A percentile compares a stretch with the other conserved stretches of the same genome.
Evolutionary conservation across 2,888 invertebrate genomes (phyloP).

Genomic region (Morpho achilles): DNA sequence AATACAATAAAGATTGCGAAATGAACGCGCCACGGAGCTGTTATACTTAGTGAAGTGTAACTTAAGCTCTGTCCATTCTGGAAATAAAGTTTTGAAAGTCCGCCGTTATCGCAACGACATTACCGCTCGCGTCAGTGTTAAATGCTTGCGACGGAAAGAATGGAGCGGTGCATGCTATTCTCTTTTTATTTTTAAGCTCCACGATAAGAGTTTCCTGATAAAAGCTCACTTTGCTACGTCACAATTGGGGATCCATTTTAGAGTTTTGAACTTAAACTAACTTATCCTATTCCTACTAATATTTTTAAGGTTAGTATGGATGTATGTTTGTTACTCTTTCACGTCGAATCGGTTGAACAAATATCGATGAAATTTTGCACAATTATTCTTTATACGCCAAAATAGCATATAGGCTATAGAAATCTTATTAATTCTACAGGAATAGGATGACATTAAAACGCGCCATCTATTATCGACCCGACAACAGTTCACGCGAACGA

Average conservation of each 20-base stretch:
- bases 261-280: background rate
- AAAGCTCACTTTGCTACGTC: slow-evolving; percentile 14
- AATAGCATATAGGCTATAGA: too few relatives aligned
- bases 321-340: too few relatives aligned
- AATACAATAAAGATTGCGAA: slow-evolving; percentile 2
- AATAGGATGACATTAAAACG: too few relatives aligned
- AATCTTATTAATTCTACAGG: too few relatives aligned
- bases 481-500: too few relatives aligned
- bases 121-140: slow-evolving; percentile 32
- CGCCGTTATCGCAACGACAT: slow-evolving; percentile 32
- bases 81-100: slow-evolving; percentile 32
- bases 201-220: slow-evolving; percentile 20
- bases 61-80: slow-evolving; percentile 31
- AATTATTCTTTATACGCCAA: too few relatives aligned
- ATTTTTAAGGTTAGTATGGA: too few relatives aligned
- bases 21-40: slow-evolving; percentile 18
- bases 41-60: slow-evolving; percentile 29
- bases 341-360: too few relatives aligned
- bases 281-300: too few relatives aligned
- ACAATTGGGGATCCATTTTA: slow-evolving; percentile 6
- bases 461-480: too few relatives aligned
- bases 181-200: slow-evolving; percentile 22
- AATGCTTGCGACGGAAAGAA: slow-evolving; percentile 32
- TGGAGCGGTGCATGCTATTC: slow-evolving; percentile 24
- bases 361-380: too few relatives aligned